These are phyloP conservation scores for Petaurus breviceps DNA, from an alignment of 2,113 vertebrate species.

Conservation along the genomic window DNA sequence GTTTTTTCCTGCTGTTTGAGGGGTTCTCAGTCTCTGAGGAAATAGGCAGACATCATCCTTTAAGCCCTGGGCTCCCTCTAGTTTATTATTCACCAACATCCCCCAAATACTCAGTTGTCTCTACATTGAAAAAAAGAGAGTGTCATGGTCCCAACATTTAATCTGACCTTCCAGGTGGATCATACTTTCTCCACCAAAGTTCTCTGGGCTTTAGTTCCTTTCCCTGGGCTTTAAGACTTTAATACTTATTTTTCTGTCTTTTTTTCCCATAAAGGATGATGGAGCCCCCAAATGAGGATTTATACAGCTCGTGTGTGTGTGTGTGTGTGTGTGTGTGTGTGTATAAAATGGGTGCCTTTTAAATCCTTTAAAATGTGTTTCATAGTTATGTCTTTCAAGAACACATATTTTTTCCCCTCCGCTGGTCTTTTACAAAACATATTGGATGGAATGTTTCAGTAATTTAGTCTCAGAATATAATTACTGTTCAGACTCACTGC, in stretches of 20 bases:
- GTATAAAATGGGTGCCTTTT: not conserved
- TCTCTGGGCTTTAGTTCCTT: not conserved
- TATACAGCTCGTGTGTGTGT: not conserved
- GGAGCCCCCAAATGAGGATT: not conserved
- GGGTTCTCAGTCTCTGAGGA: not conserved
- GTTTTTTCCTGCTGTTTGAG: not conserved
- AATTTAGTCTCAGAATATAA: slow-evolving; percentile 58
- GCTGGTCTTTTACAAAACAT: slow-evolving; percentile 34
- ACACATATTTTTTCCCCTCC: slow-evolving; percentile 26
- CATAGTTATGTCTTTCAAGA: slow-evolving; percentile 11
- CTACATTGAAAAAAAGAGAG: not conserved
- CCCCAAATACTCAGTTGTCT: not conserved
- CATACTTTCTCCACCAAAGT: not conserved
- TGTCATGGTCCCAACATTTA: not conserved
- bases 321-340: too few relatives aligned
- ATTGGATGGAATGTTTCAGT: slow-evolving; percentile 48
- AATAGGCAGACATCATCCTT: not conserved
- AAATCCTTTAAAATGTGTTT: slow-evolving; percentile 23
- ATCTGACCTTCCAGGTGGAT: not conserved
- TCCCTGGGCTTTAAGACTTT: not conserved
- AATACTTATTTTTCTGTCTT: not conserved
- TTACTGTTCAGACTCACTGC: slow-evolving; percentile 51
- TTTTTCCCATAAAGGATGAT: not conserved
- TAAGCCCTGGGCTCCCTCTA: not conserved
- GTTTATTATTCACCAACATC: not conserved